A percentile compares a stretch with the other conserved stretches of the same genome.
phyloP scores from a whole-genome alignment of 2,113 vertebrate genomes.

The Apodemus speciosus region DNA sequence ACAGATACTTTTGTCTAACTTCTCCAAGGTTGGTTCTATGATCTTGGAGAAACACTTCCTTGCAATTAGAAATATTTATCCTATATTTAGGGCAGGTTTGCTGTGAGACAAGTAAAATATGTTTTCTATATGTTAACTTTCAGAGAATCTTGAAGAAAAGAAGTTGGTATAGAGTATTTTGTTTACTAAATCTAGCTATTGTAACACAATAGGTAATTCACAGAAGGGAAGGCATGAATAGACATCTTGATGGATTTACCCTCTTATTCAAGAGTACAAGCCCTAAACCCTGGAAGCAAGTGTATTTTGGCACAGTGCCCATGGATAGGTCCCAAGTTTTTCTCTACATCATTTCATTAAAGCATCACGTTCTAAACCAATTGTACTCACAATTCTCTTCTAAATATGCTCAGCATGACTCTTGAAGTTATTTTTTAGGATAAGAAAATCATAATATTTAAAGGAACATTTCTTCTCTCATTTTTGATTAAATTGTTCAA shows the following conservation, averaged over 20 bases:
- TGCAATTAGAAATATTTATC: neutral
- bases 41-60: neutral
- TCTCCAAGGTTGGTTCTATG: neutral
- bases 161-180: neutral
- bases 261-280: neutral
- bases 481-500: neutral
- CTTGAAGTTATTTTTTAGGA: neutral
- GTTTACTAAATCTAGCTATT: neutral
- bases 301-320: neutral
- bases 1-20: neutral
- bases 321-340: neutral
- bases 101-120: neutral
- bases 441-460: neutral
- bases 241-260: neutral
- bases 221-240: neutral
- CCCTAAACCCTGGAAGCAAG: neutral
- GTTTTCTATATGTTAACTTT: neutral
- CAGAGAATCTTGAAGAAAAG: conserved; percentile 25
- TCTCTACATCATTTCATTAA: conserved; percentile 16
- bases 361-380: neutral
- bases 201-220: neutral
- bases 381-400: neutral
- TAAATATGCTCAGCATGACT: conserved; percentile 11
- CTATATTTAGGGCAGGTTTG: neutral
- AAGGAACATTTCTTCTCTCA: neutral